Evolutionary conservation across 2,888 invertebrate genomes (phyloP), one percentile per base, ranked within the genome.

Genomic region (Andrena dorsata): DNA sequence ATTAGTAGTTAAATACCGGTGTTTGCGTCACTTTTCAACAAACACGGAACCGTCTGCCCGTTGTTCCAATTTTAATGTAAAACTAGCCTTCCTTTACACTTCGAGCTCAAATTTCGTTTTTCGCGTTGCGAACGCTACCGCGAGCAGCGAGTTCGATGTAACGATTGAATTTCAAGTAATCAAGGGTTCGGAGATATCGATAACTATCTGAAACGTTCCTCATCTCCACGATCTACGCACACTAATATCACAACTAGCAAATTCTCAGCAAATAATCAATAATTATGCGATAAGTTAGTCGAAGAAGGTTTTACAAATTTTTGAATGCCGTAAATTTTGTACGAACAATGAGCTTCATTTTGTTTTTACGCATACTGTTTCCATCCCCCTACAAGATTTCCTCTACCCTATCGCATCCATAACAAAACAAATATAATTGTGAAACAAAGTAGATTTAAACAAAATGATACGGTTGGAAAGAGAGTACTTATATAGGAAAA

Each of bases 1-100:
- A 76, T 76, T 76, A 76, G 32, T 73, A 65, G 76, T 76, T 76
- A 73, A 73, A 64, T 76, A 76, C 76, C 76, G 65, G 76, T 58
- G 73, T 73, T 76, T 76, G 73, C 56, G 58, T 65, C 47, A 35
- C 20, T 13, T n/a, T 49, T 56, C 13, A 60, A 13, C 28, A 65
- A 76, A 76, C 58, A 73, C 28, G 32, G n/a, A 6, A 23, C 3
- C 23, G 23, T 51, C 4, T 35, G 1, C 8, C 2, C 28, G 2
- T 28, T 26, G 75, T 35, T 28, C 51, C 70, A 75, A 75, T 49
- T 61, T 56, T 56, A 26, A 26, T 56, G 2, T 4, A 56, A 4
- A 56, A 26, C 56, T 10, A 56, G 23, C 56, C 8, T 6, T 6
- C 20, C 6, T 63, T 35, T 26, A n/a, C 20, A 2, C 2, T 13